Evolutionary conservation across 2,797 vertebrate genomes (phyloP).

Genomic region (Alosa sapidissima): DNA sequence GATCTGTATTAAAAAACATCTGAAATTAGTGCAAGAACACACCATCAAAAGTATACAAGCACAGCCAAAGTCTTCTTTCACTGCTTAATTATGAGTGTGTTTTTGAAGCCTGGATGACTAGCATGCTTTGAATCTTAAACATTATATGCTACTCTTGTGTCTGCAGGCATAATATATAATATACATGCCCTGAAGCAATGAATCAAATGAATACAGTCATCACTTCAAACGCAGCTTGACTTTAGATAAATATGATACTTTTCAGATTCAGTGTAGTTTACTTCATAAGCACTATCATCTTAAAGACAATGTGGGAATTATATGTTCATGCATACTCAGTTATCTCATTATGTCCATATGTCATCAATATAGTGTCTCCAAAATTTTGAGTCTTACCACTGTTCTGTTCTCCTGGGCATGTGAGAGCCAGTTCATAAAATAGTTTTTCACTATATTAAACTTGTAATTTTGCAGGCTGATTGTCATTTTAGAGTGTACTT

Average conservation of each 20-base stretch:
- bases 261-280: background rate
- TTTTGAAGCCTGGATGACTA: background rate
- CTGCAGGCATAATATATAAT: background rate
- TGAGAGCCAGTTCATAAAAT: background rate
- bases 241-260: background rate
- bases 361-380: too few relatives aligned
- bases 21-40: background rate
- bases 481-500: background rate
- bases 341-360: background rate
- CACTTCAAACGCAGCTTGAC: background rate
- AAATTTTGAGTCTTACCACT: too few relatives aligned
- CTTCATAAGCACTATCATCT: background rate
- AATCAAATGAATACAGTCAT: background rate
- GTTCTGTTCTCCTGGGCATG: background rate
- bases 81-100: constrained; percentile 5
- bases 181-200: background rate
- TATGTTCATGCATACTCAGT: background rate
- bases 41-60: background rate
- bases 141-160: background rate
- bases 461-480: background rate
- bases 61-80: background rate
- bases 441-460: background rate
- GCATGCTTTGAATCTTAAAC: background rate
- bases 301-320: background rate
- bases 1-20: background rate